A percentile compares a stretch with the other conserved stretches of the same genome.
These are phyloP conservation scores for Semicossyphus pulcher DNA, from an alignment of 2,113 vertebrate genomes.

Conservation along the genomic window DNA sequence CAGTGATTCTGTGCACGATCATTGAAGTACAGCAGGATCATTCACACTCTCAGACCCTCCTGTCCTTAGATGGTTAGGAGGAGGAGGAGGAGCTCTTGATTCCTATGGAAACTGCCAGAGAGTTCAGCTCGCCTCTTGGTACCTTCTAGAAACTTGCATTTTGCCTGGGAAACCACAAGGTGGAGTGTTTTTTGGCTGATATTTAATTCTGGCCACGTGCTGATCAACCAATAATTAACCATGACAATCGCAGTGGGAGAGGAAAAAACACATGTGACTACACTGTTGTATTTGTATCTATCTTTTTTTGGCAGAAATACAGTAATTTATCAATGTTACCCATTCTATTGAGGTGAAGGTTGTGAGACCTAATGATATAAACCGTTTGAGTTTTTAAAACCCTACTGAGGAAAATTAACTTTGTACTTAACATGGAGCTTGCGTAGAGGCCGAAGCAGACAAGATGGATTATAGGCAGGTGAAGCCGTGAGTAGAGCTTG, in stretches of 20 bases:
- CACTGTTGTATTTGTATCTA: not conserved
- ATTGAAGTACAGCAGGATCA: not conserved
- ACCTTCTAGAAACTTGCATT: conserved; percentile 82
- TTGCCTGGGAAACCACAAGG: conserved; percentile 51
- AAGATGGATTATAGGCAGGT: conserved; percentile 49
- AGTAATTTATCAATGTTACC: not conserved
- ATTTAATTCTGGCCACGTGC: conserved; percentile 15
- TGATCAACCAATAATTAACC: not conserved
- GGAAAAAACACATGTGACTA: not conserved
- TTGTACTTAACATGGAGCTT: no score
- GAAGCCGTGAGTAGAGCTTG: conserved; percentile 1
- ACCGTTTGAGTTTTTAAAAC: not conserved
- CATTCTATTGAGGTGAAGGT: not conserved
- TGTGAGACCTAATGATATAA: not conserved
- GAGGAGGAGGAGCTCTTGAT: conserved; percentile 38
- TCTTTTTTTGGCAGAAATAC: not conserved
- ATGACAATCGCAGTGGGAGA: not conserved
- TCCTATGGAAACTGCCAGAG: conserved; percentile 53
- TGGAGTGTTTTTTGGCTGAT: conserved; percentile 43
- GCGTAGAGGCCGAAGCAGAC: not conserved
- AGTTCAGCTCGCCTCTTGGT: conserved; percentile 62
- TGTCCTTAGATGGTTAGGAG: not conserved
- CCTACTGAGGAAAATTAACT: not conserved
- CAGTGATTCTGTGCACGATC: not conserved
- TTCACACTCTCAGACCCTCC: not conserved